Conservation (phyloP, 2,888 invertebrate species). For the Ectemnius continuus region DNA sequence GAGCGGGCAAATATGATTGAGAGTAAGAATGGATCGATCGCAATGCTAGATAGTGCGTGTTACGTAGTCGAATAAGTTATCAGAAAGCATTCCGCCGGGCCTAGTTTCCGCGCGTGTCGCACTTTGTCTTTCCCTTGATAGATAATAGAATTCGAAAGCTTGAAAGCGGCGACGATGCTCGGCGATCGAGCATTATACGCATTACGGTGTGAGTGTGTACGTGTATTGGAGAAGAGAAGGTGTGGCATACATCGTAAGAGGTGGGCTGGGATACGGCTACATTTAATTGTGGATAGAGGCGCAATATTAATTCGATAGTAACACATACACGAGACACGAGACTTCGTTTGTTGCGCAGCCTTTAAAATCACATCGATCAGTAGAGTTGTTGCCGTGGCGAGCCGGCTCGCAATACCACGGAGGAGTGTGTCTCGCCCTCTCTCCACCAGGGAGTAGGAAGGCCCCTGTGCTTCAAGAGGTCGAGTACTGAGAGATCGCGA, state of each 20-base stretch:
- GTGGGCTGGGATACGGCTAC: conserved; percentile 65
- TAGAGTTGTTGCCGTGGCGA: conserved; percentile 57
- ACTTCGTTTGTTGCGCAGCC: conserved; percentile 66
- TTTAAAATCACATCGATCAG: conserved; percentile 76
- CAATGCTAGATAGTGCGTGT: conserved; percentile 22
- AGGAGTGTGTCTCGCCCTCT: neutral
- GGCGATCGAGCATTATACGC: conserved; percentile 38
- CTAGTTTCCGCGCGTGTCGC: neutral
- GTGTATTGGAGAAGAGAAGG: conserved; percentile 37
- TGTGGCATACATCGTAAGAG: conserved; percentile 65
- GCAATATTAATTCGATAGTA: conserved; percentile 73
- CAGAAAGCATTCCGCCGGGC: conserved; percentile 21
- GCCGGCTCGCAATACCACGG: conserved; percentile 45
- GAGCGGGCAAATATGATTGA: conserved; percentile 3
- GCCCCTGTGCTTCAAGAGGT: conserved; percentile 19
- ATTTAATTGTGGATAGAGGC: conserved; percentile 65
- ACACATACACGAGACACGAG: conserved; percentile 75
- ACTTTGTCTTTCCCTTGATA: conserved; percentile 22
- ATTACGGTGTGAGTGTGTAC: too few relatives aligned
- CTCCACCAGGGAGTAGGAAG: conserved; percentile 19
- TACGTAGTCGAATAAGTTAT: conserved; percentile 45
- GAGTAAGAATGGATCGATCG: conserved; percentile 20
- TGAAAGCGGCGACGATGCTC: conserved; percentile 60
- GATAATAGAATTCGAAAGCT: conserved; percentile 48
- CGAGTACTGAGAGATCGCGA: conserved; percentile 24